These are phyloP conservation scores for Nomada goodeniana DNA, from an alignment of 2,888 invertebrate genomes.

Conservation along the genomic window DNA sequence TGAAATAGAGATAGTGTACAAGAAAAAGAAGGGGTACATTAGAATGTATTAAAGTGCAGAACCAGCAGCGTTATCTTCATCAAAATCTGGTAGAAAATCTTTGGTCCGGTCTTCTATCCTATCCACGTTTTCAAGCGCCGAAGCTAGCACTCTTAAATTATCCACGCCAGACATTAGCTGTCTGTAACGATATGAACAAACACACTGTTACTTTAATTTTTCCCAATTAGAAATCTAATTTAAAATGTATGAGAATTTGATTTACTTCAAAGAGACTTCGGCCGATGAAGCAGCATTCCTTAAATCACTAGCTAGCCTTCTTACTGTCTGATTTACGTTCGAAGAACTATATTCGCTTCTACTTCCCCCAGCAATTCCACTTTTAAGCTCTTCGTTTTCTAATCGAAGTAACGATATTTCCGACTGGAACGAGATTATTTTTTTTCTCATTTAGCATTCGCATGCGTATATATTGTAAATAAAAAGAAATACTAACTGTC, in stretches of 20 bases:
- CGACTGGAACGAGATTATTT: slow-evolving; percentile 80
- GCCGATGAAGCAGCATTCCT: slow-evolving; percentile 88
- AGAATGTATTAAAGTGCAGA: slow-evolving; percentile 84
- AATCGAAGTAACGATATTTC: slow-evolving; percentile 85
- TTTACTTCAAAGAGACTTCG: slow-evolving; percentile 88
- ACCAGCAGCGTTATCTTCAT: slow-evolving; percentile 85
- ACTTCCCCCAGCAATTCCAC: slow-evolving; percentile 84
- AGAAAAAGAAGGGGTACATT: slow-evolving; percentile 42
- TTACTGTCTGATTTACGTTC: slow-evolving; percentile 83
- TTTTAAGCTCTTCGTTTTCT: slow-evolving; percentile 85
- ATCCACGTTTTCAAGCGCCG: slow-evolving; percentile 87
- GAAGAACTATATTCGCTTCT: slow-evolving; percentile 79
- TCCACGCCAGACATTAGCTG: slow-evolving; percentile 89
- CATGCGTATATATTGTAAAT: background rate
- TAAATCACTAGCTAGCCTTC: slow-evolving; percentile 87
- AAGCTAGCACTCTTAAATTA: slow-evolving; percentile 88
- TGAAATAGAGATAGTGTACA: slow-evolving; percentile 52
- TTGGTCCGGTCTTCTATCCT: slow-evolving; percentile 85
- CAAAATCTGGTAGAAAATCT: slow-evolving; percentile 85
- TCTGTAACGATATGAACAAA: slow-evolving; percentile 82
- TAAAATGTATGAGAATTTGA: background rate
- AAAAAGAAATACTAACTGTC: slow-evolving; percentile 85
- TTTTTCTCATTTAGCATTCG: background rate
- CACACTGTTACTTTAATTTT: slow-evolving; percentile 30
- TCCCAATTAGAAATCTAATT: background rate